phyloP scores from a whole-genome alignment of 2,113 vertebrate genomes.

The Stigmatopora nigra region DNA sequence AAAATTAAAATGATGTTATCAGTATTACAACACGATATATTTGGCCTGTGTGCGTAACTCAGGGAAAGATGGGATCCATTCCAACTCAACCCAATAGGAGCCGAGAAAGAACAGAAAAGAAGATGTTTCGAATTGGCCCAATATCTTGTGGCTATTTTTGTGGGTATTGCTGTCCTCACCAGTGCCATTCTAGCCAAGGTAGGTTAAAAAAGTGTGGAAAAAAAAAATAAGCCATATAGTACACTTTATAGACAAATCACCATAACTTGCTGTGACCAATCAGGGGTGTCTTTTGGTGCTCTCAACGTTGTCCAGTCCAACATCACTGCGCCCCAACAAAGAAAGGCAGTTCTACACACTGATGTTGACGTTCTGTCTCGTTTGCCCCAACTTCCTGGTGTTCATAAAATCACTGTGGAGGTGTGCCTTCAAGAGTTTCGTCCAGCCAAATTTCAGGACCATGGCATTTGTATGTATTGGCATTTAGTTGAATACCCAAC shows the following conservation, averaged over 20 bases:
- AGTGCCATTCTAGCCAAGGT: conserved; percentile 68
- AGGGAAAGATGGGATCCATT: conserved; percentile 76
- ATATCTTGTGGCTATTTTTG: conserved; percentile 61
- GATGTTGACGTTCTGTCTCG: conserved; percentile 66
- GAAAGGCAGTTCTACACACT: conserved; percentile 69
- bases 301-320: conserved; percentile 54
- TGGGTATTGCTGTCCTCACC: conserved; percentile 63
- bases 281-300: conserved; percentile 68
- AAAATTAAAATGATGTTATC: not conserved
- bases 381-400: conserved; percentile 68
- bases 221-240: too few relatives aligned
- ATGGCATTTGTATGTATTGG: conserved; percentile 60
- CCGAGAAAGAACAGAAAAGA: conserved; percentile 68
- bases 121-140: conserved; percentile 59
- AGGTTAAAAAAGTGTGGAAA: not conserved
- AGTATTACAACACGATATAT: not conserved
- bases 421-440: conserved; percentile 69
- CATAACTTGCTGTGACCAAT: conserved; percentile 15
- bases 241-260: too few relatives aligned
- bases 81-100: conserved; percentile 67
- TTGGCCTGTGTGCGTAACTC: conserved; percentile 13
- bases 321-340: conserved; percentile 27
- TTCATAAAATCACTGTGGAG: conserved; percentile 72
- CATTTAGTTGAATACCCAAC: too few relatives aligned
- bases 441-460: conserved; percentile 57